Percentiles rank a stretch among this genome's conserved stretches.
Evolutionary conservation across 1,140 invertebrate species (phyloP).

Genomic region (Plodia interpunctella): DNA sequence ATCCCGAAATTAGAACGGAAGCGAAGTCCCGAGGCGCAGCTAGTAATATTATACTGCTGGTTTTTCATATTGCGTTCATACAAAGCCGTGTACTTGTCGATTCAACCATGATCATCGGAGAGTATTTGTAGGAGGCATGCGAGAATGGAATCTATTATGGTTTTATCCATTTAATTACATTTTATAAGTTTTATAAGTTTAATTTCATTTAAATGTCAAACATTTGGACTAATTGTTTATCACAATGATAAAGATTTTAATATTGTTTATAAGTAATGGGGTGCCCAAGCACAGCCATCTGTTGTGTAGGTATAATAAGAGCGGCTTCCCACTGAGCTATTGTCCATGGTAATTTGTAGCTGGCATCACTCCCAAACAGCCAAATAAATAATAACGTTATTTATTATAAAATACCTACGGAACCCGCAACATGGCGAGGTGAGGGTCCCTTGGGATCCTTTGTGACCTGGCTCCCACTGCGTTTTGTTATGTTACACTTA

Average conservation of each 20-base stretch:
- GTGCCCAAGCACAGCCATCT: conserved; percentile 46
- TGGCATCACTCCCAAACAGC: conserved; percentile 56
- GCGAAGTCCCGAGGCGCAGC: too few species aligned
- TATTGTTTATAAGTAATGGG: conserved; percentile 20
- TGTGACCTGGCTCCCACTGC: conserved; percentile 16
- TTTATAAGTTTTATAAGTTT: too few species aligned
- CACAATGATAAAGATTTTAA: conserved; percentile 21
- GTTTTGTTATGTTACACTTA: conserved; percentile 12
- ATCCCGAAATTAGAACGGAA: too few species aligned
- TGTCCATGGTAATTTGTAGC: conserved; percentile 70
- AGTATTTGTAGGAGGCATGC: too few species aligned
- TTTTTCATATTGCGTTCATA: too few species aligned
- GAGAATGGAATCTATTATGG: too few species aligned
- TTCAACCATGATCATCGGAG: too few species aligned
- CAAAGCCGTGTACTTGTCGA: too few species aligned
- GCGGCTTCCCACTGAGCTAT: conserved; percentile 59
- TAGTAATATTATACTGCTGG: too few species aligned
- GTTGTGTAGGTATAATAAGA: conserved; percentile 53
- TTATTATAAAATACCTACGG: conserved; percentile 56
- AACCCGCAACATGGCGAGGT: conserved; percentile 8
- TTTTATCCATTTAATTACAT: too few species aligned
- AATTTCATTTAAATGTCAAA: too few species aligned
- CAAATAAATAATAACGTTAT: conserved; percentile 70
- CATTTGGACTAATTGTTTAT: background rate
- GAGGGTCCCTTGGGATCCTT: conserved; percentile 13